A percentile compares a stretch with the other conserved stretches of the same genome.
Evolutionary conservation across 92 coral and sea anemone genomes (phyloP).

Genomic region (Porites divaricata): DNA sequence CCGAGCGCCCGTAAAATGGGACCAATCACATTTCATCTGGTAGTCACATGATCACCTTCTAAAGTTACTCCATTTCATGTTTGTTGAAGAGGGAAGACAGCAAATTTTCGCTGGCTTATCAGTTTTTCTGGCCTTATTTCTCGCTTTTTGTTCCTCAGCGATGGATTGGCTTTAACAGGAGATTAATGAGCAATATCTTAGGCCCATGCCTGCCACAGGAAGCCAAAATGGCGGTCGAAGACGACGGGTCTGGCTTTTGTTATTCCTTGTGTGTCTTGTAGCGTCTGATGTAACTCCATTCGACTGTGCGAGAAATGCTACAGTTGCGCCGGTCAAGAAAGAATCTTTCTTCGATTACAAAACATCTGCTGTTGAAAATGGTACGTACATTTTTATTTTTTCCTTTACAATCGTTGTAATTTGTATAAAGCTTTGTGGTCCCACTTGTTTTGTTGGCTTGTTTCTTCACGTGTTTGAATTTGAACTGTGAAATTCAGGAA

Average conservation of each 20-base stretch:
- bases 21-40: conserved; percentile 21
- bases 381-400: conserved; percentile 56
- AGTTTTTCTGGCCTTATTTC: neutral
- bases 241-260: conserved; percentile 20
- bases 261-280: conserved; percentile 52
- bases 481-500: too few relatives aligned
- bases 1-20: conserved; percentile 34
- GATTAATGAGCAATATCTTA: conserved; percentile 9
- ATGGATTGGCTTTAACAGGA: conserved; percentile 48
- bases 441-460: neutral
- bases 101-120: too few relatives aligned
- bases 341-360: conserved; percentile 83
- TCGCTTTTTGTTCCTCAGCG: neutral
- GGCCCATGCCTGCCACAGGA: conserved; percentile 41
- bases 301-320: conserved; percentile 70
- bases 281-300: conserved; percentile 65
- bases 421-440: too few relatives aligned
- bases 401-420: neutral
- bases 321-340: conserved; percentile 52
- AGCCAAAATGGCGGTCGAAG: conserved; percentile 28
- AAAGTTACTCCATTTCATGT: conserved; percentile 25
- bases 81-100: neutral
- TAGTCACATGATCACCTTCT: conserved; percentile 37
- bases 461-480: conserved; percentile 1
- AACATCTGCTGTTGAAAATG: conserved; percentile 93